A percentile compares a stretch with the other conserved stretches of the same genome.
phyloP scores from a whole-genome alignment of 2,797 vertebrate species.

The Periophthalmus magnuspinnatus region DNA sequence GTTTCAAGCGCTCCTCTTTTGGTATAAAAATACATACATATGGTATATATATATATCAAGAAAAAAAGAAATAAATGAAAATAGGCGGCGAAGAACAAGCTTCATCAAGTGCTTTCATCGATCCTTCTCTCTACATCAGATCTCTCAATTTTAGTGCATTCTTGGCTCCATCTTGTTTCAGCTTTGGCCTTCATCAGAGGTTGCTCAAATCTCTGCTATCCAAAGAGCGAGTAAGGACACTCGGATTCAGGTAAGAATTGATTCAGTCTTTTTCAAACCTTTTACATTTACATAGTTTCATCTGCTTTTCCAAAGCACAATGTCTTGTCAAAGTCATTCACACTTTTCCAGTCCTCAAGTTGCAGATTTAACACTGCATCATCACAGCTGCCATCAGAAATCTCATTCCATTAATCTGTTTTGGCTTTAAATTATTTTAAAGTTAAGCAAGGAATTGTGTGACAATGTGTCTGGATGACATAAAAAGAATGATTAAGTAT shows the following conservation, averaged over 20 bases:
- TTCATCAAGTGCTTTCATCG: slow-evolving; percentile 73
- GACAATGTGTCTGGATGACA: slow-evolving; percentile 24
- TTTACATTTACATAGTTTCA: slow-evolving; percentile 8
- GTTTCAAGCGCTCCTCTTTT: slow-evolving; percentile 57
- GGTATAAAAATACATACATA: slow-evolving; percentile 81
- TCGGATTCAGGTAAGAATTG: slow-evolving; percentile 23
- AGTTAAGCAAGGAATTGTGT: slow-evolving; percentile 35
- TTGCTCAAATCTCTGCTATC: slow-evolving; percentile 17
- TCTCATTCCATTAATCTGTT: slow-evolving; percentile 32
- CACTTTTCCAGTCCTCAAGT: slow-evolving; percentile 13
- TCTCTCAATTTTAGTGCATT: slow-evolving; percentile 50
- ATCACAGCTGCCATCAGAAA: slow-evolving; percentile 9
- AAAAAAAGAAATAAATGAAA: slow-evolving; percentile 69
- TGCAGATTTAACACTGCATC: background rate
- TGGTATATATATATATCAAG: slow-evolving; percentile 55
- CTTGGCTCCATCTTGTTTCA: slow-evolving; percentile 10
- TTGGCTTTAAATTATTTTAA: slow-evolving; percentile 46
- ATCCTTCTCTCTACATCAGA: slow-evolving; percentile 33
- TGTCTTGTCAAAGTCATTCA: slow-evolving; percentile 29
- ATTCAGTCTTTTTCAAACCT: background rate
- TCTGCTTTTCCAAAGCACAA: slow-evolving; percentile 17
- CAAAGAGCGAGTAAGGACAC: slow-evolving; percentile 19
- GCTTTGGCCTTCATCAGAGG: slow-evolving; percentile 38
- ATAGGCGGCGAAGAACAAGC: slow-evolving; percentile 63
- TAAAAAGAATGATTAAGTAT: slow-evolving; percentile 4